Percentiles rank a stretch among this genome's conserved stretches.
phyloP scores from a whole-genome alignment of 2,888 invertebrate species.

The Vesta saturnalis region DNA sequence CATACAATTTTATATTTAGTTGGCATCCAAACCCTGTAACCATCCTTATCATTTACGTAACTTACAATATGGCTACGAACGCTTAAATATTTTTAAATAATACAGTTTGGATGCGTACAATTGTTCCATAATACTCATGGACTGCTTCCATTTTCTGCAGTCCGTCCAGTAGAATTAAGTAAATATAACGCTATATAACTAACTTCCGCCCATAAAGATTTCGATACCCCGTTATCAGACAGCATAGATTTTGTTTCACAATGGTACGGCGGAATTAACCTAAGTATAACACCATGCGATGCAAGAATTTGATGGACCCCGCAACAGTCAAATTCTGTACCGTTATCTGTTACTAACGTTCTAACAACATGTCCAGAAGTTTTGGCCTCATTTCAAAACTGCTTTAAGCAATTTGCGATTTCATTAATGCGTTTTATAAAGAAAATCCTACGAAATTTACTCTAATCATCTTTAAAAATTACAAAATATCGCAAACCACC shows the following conservation, averaged over 20 bases:
- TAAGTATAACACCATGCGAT: neutral
- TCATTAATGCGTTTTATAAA: neutral
- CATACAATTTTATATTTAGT: too few species aligned
- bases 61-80: too few species aligned
- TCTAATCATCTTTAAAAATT: neutral
- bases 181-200: neutral
- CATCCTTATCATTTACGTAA: too few species aligned
- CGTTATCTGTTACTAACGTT: neutral
- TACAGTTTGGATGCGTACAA: too few species aligned
- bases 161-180: neutral
- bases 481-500: too few species aligned
- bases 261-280: neutral
- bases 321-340: neutral
- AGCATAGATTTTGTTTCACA: too few species aligned
- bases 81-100: too few species aligned
- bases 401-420: neutral
- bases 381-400: neutral
- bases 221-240: neutral
- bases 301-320: neutral
- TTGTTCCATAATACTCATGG: neutral
- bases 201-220: neutral
- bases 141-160: conserved; percentile 9
- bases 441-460: neutral
- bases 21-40: too few species aligned
- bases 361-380: neutral